Evolutionary conservation across 2,113 vertebrate genomes (phyloP).

Genomic region (Panthera uncia): DNA sequence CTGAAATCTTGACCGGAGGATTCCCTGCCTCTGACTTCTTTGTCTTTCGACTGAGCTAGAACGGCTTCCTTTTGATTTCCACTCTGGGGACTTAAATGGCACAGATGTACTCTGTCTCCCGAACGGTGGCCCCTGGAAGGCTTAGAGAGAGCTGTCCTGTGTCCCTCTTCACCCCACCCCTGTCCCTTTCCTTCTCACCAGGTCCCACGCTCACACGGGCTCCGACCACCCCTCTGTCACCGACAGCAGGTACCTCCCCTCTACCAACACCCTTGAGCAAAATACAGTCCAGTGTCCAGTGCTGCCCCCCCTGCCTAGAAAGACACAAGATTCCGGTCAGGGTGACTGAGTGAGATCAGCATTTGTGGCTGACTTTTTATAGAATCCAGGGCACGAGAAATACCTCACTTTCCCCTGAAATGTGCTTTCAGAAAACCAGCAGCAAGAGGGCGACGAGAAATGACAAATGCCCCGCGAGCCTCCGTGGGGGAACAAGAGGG

Average conservation of each 20-base stretch:
- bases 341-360: too few species aligned
- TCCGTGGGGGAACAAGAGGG: accelerated
- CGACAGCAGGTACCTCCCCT: neutral
- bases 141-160: accelerated
- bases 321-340: neutral
- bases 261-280: neutral
- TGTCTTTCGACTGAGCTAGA: neutral
- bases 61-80: neutral
- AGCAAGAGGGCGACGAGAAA: neutral
- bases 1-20: neutral
- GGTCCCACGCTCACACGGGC: neutral
- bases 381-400: neutral
- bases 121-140: neutral
- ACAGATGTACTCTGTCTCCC: neutral
- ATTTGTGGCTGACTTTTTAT: neutral
- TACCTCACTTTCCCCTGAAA: neutral
- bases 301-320: neutral
- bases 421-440: neutral
- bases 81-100: neutral
- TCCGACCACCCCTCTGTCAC: neutral
- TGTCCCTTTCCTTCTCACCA: neutral
- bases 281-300: neutral
- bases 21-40: neutral
- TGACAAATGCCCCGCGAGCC: accelerated
- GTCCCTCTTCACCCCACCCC: neutral